Conservation (phyloP, 2,888 invertebrate species). For the Anoplius nigerrimus region DNA sequence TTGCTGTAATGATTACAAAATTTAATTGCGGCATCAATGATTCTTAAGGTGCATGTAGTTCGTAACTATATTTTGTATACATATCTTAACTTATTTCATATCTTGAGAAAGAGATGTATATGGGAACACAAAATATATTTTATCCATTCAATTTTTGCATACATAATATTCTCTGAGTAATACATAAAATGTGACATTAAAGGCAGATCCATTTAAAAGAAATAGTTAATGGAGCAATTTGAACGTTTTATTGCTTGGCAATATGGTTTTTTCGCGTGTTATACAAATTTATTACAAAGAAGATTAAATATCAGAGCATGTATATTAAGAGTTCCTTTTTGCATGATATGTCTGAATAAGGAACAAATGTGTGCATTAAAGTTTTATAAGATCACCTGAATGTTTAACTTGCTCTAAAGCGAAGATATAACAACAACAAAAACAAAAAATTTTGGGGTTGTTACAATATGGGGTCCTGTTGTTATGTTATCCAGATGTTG, state of each 20-base stretch:
- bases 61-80: no score
- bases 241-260: slow-evolving; percentile 22
- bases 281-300: slow-evolving; percentile 20
- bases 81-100: no score
- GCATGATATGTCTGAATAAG: slow-evolving; percentile 55
- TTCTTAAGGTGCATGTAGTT: no score
- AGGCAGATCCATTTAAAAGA: slow-evolving; percentile 4
- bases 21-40: no score
- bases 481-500: slow-evolving; percentile 72
- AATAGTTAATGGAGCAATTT: slow-evolving; percentile 40
- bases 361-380: slow-evolving; percentile 35
- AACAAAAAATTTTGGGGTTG: slow-evolving; percentile 53
- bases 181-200: no score
- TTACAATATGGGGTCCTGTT: slow-evolving; percentile 62
- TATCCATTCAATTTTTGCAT: not conserved
- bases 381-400: slow-evolving; percentile 38
- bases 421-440: not conserved
- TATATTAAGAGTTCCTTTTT: slow-evolving; percentile 44
- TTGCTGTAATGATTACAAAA: no score
- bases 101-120: no score
- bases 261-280: slow-evolving; percentile 16
- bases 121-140: no score
- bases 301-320: slow-evolving; percentile 41
- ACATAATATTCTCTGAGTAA: slow-evolving; percentile 11
- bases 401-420: slow-evolving; percentile 58